Percentiles rank a stretch among this genome's conserved stretches.
Evolutionary conservation across 2,888 invertebrate species (phyloP).

Genomic region (Tribolium freemani): DNA sequence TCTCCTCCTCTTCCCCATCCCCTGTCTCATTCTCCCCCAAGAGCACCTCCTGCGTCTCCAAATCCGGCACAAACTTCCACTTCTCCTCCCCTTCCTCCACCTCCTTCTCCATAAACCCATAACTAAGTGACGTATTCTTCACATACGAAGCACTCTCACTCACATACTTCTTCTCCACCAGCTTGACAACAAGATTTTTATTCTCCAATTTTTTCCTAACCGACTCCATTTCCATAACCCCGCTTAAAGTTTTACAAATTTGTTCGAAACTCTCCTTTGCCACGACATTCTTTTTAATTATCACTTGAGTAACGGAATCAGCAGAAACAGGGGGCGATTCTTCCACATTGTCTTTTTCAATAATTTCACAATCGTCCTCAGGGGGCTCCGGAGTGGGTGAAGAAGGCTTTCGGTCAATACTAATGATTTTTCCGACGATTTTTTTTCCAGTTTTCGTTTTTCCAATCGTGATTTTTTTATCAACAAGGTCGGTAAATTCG

Average conservation of each 20-base stretch:
- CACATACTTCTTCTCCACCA: conserved; percentile 47
- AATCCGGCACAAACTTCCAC: conserved; percentile 54
- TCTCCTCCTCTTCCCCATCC: conserved; percentile 20
- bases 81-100: conserved; percentile 41
- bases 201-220: conserved; percentile 57
- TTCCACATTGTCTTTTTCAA: neutral
- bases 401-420: conserved; percentile 49
- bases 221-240: conserved; percentile 61
- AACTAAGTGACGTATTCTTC: conserved; percentile 54
- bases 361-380: neutral
- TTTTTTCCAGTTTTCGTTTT: conserved; percentile 55
- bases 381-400: neutral
- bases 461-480: conserved; percentile 57
- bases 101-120: conserved; percentile 55
- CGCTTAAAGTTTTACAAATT: conserved; percentile 57
- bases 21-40: conserved; percentile 22
- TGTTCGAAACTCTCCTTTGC: conserved; percentile 55
- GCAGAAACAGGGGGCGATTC: neutral
- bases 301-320: neutral
- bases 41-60: conserved; percentile 45
- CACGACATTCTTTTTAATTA: conserved; percentile 10
- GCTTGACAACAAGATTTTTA: conserved; percentile 53
- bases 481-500: conserved; percentile 51
- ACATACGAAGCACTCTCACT: conserved; percentile 32
- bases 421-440: conserved; percentile 56